Evolutionary conservation across 2,797 vertebrate species (phyloP), one percentile per base, ranked within the genome.

Genomic region (Tiaroga cobitis): DNA sequence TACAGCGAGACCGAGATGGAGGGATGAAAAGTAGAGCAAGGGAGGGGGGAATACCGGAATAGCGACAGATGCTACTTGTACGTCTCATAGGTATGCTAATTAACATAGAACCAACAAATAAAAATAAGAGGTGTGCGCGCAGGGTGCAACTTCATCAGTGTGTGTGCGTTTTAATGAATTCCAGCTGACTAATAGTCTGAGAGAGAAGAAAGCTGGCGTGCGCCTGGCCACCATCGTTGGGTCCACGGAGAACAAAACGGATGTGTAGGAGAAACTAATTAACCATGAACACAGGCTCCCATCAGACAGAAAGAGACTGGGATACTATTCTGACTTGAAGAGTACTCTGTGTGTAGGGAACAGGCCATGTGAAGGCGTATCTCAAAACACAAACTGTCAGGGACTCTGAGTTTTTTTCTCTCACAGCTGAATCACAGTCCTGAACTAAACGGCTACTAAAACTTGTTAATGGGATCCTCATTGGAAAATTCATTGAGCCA

Each of bases 21-120:
- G 16, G 76, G 83, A 81, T 63, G 77, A 56, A 84, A 89, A 85
- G 39, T 74, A 83, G 86, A 89, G 59, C 29, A 59, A 81, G 90
- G 89, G 91, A 91, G 92, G 90, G 88, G 92, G 89, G 90, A 90
- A 90, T 82, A 80, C 87, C 89, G 89, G 89, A 85, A 85, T 90
- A 87, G 92, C 90, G 94, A 94, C 94, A 95, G 94, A 95, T 95
- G 94, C 93, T 95, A 93, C 93, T 93, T 94, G 94, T 94, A 94
- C 91, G 92, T 95, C 95, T 95, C 94, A 83, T 90, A 94, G 94
- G 94, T 94, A 93, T 91, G 92, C 93, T 95, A 94, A 95, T 95
- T 96, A 95, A 94, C 91, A 90, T 90, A 92, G 92, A 92, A 92
- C 92, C 91, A 92, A 90, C 91, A 91, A 89, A 92, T 92, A 92